Base-by-base conservation (phyloP, 2,888 invertebrate genomes). In the Drosophila nr. perissopoda region DNA sequence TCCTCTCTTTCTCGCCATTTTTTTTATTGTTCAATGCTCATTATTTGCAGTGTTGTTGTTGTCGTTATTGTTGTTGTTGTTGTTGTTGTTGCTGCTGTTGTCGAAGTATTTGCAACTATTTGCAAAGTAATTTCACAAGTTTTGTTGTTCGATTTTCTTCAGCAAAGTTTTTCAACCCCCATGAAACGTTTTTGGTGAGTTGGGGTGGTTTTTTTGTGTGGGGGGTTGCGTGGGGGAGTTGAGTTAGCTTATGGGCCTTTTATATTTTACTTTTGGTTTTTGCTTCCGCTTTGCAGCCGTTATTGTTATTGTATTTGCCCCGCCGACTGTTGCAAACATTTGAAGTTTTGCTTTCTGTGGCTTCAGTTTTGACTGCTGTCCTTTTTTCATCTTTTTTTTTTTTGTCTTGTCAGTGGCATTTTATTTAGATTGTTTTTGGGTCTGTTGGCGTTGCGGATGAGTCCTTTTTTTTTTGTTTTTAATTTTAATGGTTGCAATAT, bases 91-190 rank as follows among this genome's bases (percentile, higher is more conserved):
- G 59, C 51, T 62, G 21, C 49, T 65, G 48, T 18, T 51, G 29
- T 40, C 25, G 36, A 68, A 73, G 70, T 71, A 73, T 80, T 80
- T 72, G 60, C 79, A 83, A 86, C 83, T 87, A 83, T 83, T 83
- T 83, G 73, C 78, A 73, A 81, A 83, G 83, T 81, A 83, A 83
- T 83, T 86, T 83, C 81, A 81, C 64, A 72, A 83, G 78, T 83
- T 83, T 80, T 80, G 83, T 78, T 80, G 68, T 83, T 86, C 81
- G 83, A 83, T 83, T 83, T 58, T 67, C 54, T 8, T 8, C 11
- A 36, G 21, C 63, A 51, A 76, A 76, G 54, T 76, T 76, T 76
- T 76, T 6, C 49, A 53, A 53, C 53, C 65, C 40, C 54, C 45
- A 31, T 25, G 38, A 60, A 69, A 34, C 45, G 52, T 38, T 58